Conservation (phyloP, 2,888 invertebrate genomes). For the Cylloceria caligata region DNA sequence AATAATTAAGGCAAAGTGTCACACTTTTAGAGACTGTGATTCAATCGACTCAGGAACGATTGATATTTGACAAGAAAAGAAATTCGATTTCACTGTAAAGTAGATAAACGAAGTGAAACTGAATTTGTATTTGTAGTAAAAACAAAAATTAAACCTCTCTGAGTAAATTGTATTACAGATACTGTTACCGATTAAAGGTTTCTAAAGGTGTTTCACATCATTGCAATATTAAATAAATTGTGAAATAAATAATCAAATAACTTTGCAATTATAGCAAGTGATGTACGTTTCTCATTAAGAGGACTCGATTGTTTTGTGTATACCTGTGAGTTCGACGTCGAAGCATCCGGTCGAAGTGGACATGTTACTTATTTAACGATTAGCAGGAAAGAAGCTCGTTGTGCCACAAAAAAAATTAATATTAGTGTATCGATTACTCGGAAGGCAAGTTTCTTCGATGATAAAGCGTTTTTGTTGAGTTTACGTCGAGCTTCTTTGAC, state of each 20-base stretch:
- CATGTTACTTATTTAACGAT: slow-evolving; percentile 6
- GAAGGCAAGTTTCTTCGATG: slow-evolving; percentile 2
- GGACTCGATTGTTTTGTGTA: slow-evolving; percentile 8
- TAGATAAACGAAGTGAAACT: too few relatives aligned
- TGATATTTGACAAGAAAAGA: too few relatives aligned
- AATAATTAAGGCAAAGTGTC: too few relatives aligned
- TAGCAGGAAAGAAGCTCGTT: background rate
- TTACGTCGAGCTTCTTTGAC: background rate
- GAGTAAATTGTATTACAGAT: too few relatives aligned
- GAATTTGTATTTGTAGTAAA: background rate
- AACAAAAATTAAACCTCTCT: too few relatives aligned
- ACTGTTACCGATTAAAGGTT: too few relatives aligned
- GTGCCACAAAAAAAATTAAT: slow-evolving; percentile 10
- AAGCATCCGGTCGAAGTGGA: background rate
- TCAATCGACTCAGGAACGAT: too few relatives aligned
- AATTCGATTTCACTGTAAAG: too few relatives aligned
- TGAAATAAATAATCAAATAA: background rate
- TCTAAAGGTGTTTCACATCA: too few relatives aligned
- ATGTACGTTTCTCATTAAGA: background rate
- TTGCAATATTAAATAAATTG: background rate
- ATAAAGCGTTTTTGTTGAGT: slow-evolving; percentile 19
- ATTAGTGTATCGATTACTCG: slow-evolving; percentile 17
- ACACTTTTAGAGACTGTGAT: too few relatives aligned
- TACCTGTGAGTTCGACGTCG: background rate
- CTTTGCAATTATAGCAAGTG: background rate